Evolutionary conservation across 2,888 invertebrate species (phyloP).

Genomic region (Corythucha ciliata): DNA sequence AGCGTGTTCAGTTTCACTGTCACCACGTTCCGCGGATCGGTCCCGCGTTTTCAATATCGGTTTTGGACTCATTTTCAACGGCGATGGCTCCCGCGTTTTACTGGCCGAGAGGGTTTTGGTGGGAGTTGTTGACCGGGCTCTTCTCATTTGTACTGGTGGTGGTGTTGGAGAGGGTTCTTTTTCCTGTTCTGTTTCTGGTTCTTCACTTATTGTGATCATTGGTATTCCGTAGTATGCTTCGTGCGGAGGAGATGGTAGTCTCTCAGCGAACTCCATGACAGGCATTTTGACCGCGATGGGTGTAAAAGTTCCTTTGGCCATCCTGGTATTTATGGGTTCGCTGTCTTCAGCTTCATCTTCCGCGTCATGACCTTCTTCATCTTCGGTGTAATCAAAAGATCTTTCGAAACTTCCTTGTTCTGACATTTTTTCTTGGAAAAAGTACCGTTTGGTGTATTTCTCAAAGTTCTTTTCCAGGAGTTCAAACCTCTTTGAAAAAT

Average conservation of each 20-base stretch:
- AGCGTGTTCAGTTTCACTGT: constrained; percentile 25
- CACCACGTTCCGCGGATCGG: constrained; percentile 22
- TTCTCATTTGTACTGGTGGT: neutral
- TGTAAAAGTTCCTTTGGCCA: constrained; percentile 17
- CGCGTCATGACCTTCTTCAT: constrained; percentile 30
- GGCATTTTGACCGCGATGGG: constrained; percentile 20
- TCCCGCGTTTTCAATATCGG: constrained; percentile 59
- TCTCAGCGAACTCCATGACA: constrained; percentile 14
- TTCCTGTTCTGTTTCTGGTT: constrained; percentile 17
- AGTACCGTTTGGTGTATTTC: constrained; percentile 24
- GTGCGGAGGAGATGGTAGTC: constrained; percentile 10
- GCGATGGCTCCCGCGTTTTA: constrained; percentile 8
- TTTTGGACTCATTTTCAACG: constrained; percentile 52
- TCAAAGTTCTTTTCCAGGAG: constrained; percentile 25
- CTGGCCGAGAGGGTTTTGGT: neutral
- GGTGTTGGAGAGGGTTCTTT: neutral
- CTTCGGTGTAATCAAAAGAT: constrained; percentile 35
- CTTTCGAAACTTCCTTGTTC: constrained; percentile 22
- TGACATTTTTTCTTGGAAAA: constrained; percentile 8
- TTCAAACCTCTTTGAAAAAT: constrained; percentile 32
- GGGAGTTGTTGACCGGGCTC: neutral
- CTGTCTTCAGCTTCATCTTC: constrained; percentile 61
- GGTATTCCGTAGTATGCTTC: constrained; percentile 22
- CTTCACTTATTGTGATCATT: constrained; percentile 27
- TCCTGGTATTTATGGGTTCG: too few relatives aligned